Percentiles rank a stretch among this genome's conserved stretches.
These are phyloP conservation scores for Apodemus agrarius DNA, from an alignment of 2,797 vertebrate species.

Conservation along the genomic window DNA sequence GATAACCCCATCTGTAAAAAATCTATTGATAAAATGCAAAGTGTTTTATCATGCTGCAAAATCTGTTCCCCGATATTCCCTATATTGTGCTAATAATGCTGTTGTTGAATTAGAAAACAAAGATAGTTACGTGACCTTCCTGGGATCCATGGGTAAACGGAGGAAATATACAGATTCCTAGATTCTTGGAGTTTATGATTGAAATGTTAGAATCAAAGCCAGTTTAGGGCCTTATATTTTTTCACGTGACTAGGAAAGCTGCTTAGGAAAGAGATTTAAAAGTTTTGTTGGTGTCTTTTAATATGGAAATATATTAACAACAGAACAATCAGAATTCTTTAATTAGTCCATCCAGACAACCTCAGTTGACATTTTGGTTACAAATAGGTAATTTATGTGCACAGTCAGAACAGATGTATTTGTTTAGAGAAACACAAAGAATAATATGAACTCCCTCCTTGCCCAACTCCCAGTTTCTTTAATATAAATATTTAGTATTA, in stretches of 20 bases:
- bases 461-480: neutral
- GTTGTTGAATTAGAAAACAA: neutral
- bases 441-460: neutral
- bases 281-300: neutral
- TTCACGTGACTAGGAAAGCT: neutral
- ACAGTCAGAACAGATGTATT: neutral
- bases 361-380: neutral
- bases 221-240: neutral
- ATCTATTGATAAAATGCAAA: neutral
- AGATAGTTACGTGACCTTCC: neutral
- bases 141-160: neutral
- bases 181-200: neutral
- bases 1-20: neutral
- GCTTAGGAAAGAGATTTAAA: neutral
- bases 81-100: neutral
- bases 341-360: neutral
- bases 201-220: neutral
- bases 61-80: neutral
- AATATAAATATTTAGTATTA: neutral
- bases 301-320: conserved; percentile 17
- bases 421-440: neutral
- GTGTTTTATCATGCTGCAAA: neutral
- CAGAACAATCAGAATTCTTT: neutral
- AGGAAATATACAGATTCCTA: neutral
- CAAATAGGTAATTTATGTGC: neutral